phyloP scores from a whole-genome alignment of 1,140 invertebrate species.

The Plodia interpunctella region DNA sequence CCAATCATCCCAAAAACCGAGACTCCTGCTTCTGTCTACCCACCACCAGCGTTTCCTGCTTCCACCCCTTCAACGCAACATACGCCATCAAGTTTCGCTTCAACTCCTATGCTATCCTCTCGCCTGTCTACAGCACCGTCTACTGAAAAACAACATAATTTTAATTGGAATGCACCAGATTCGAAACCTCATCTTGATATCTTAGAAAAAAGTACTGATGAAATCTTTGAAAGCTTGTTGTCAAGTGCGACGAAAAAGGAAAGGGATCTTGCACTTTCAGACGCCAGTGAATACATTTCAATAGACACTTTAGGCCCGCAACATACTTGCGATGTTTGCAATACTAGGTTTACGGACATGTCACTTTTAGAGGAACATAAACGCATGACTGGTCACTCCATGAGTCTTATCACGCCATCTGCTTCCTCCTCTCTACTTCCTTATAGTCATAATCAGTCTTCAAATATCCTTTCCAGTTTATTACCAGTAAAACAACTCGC shows the following conservation, averaged over 20 bases:
- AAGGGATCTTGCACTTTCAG: constrained; percentile 44
- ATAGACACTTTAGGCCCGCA: constrained; percentile 70
- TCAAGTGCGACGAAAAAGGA: constrained; percentile 58
- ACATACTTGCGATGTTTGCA: constrained; percentile 71
- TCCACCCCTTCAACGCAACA: constrained; percentile 27
- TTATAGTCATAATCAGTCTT: constrained; percentile 36
- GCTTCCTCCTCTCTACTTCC: constrained; percentile 48
- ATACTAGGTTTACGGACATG: constrained; percentile 65
- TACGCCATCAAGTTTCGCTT: constrained; percentile 37
- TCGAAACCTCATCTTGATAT: constrained; percentile 59
- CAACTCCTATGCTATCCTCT: constrained; percentile 29
- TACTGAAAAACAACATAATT: constrained; percentile 61
- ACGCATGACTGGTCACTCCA: constrained; percentile 64
- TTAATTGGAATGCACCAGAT: constrained; percentile 68
- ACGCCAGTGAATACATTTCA: constrained; percentile 69
- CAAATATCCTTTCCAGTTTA: constrained; percentile 57
- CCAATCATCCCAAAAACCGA: constrained; percentile 51
- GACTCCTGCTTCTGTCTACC: constrained; percentile 29
- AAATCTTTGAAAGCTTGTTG: constrained; percentile 64
- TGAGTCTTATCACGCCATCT: constrained; percentile 42
- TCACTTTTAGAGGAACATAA: constrained; percentile 64
- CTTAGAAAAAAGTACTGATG: constrained; percentile 65
- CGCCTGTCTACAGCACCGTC: constrained; percentile 39
- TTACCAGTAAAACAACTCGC: constrained; percentile 70
- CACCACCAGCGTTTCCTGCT: constrained; percentile 37